Evolutionary conservation across 2,113 vertebrate genomes (phyloP).

Genomic region (Andinoacara biseriatus): DNA sequence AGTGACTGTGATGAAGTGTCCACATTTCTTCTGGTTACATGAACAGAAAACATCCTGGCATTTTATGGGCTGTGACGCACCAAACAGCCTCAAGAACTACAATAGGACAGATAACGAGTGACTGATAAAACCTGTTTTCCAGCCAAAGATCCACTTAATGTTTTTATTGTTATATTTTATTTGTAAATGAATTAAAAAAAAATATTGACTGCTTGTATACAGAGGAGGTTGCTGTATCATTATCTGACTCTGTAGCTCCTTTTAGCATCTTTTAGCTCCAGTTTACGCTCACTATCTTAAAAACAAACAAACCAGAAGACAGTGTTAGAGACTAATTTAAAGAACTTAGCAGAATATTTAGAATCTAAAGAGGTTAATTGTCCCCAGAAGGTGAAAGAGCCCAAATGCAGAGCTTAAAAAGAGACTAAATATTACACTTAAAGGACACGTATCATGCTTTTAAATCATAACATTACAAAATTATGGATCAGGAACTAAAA

Average conservation of each 20-base stretch:
- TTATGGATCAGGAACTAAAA: background rate
- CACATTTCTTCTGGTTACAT: slow-evolving; percentile 29
- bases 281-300: background rate
- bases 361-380: background rate
- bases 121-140: background rate
- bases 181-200: background rate
- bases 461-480: background rate
- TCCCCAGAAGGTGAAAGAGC: background rate
- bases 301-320: background rate
- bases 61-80: background rate
- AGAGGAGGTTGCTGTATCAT: background rate
- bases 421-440: no score
- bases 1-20: slow-evolving; percentile 36
- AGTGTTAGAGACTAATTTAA: background rate
- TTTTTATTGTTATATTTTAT: background rate
- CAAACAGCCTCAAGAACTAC: background rate
- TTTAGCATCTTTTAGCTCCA: background rate
- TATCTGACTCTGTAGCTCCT: background rate
- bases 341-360: background rate
- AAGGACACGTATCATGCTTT: no score
- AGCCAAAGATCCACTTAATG: background rate
- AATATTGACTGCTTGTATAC: background rate
- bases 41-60: slow-evolving; percentile 14
- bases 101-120: background rate
- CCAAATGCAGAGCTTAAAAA: background rate